Conservation (phyloP, 2,113 vertebrate species). For the Barnardius zonarius region DNA sequence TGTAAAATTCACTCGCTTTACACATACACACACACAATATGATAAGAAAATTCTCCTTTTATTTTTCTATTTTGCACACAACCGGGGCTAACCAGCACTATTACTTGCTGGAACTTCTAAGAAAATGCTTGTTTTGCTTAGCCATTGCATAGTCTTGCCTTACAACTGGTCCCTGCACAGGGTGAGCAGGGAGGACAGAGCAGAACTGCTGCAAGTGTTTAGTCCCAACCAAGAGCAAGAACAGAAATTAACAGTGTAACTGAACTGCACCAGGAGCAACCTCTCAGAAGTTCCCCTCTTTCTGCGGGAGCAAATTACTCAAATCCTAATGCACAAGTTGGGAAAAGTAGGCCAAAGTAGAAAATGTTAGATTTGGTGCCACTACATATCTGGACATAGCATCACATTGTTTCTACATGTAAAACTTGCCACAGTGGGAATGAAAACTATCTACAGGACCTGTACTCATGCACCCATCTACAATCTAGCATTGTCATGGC, state of each 20-base stretch:
- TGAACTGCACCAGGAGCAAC: not conserved
- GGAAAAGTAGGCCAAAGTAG: not conserved
- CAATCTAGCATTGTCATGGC: not conserved
- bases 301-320: not conserved
- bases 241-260: rapidly evolving
- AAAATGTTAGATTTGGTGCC: not conserved
- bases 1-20: not conserved
- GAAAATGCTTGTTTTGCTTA: not conserved
- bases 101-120: not conserved
- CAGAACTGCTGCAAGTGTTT: rapidly evolving
- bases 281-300: not conserved
- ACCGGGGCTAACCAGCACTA: not conserved
- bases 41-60: not conserved
- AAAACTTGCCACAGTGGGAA: not conserved
- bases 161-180: not conserved
- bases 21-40: rapidly evolving
- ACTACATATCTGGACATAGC: rapidly evolving
- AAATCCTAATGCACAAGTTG: not conserved
- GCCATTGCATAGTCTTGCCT: not conserved
- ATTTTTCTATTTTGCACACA: not conserved
- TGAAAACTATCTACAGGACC: not conserved
- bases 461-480: not conserved
- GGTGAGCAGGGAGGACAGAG: not conserved
- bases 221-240: rapidly evolving
- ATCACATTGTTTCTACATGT: rapidly evolving